Conservation (phyloP, 2,888 invertebrate species). For the Volucella bombylans region DNA sequence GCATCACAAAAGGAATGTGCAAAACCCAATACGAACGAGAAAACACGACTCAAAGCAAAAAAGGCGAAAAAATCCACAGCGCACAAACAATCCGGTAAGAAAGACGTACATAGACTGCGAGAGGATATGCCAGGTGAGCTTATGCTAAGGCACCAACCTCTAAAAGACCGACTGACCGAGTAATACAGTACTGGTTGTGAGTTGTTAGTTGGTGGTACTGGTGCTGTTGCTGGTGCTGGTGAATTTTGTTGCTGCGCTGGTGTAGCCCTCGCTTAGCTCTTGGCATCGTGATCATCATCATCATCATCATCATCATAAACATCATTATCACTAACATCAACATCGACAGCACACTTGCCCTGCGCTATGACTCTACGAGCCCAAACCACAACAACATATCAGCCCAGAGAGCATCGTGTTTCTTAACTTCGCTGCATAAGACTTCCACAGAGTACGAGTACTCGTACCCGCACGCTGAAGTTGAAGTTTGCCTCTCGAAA, state of each 20-base stretch:
- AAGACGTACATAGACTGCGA: slow-evolving; percentile 83
- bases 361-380: slow-evolving; percentile 22
- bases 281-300: slow-evolving; percentile 69
- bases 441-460: slow-evolving; percentile 20
- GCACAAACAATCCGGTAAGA: slow-evolving; percentile 82
- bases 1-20: slow-evolving; percentile 38
- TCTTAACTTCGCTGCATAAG: slow-evolving; percentile 7
- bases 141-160: slow-evolving; percentile 82
- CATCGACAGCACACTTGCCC: slow-evolving; percentile 34
- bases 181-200: slow-evolving; percentile 81
- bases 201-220: slow-evolving; percentile 66
- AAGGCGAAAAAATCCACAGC: slow-evolving; percentile 63
- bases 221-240: slow-evolving; percentile 50
- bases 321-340: slow-evolving; percentile 50
- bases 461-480: neutral
- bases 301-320: slow-evolving; percentile 33
- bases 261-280: slow-evolving; percentile 61
- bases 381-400: slow-evolving; percentile 47
- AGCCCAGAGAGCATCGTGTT: slow-evolving; percentile 13
- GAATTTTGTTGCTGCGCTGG: slow-evolving; percentile 41
- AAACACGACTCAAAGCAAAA: slow-evolving; percentile 40
- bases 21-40: slow-evolving; percentile 49
- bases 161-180: slow-evolving; percentile 83
- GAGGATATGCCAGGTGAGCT: slow-evolving; percentile 80
- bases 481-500: slow-evolving; percentile 59